phyloP scores from a whole-genome alignment of 53 echinoderm and acorn worm genomes.

The Astropecten irregularis region DNA sequence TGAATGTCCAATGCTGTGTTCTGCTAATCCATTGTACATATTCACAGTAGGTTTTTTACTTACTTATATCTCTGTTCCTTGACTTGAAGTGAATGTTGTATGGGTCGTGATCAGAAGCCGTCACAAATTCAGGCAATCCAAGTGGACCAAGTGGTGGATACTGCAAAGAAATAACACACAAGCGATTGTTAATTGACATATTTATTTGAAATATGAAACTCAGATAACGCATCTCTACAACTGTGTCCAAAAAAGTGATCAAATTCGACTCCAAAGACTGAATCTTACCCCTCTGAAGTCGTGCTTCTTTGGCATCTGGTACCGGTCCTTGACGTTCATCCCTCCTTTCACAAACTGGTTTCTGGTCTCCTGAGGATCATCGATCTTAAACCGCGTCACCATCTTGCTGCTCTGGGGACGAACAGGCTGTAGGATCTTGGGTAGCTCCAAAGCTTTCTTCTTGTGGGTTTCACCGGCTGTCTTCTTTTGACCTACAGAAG shows the following conservation, averaged over 20 bases:
- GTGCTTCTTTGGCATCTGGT: constrained; percentile 75
- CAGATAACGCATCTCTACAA: no score
- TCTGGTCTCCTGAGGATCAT: constrained; percentile 69
- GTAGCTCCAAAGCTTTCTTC: constrained; percentile 57
- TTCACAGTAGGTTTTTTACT: no score
- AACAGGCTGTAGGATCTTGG: constrained; percentile 79
- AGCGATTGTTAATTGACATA: not conserved
- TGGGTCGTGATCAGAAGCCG: constrained; percentile 73
- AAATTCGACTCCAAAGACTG: not conserved
- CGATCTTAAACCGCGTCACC: constrained; percentile 68
- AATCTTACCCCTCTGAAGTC: constrained; percentile 97
- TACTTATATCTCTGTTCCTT: constrained; percentile 84
- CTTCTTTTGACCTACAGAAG: constrained; percentile 4
- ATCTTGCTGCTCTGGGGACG: constrained; percentile 79
- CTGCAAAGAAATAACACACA: constrained; percentile 62
- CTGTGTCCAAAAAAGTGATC: no score
- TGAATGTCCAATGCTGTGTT: no score
- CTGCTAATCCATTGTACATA: no score
- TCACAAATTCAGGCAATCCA: constrained; percentile 76
- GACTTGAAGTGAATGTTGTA: constrained; percentile 89
- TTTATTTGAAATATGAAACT: no score
- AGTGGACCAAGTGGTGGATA: constrained; percentile 76
- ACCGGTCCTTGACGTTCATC: constrained; percentile 61
- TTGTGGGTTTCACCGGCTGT: not conserved
- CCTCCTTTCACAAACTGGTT: constrained; percentile 72